A percentile compares a stretch with the other conserved stretches of the same genome.
Evolutionary conservation across 2,113 vertebrate species (phyloP).

Genomic region (Taurulus bubalis): DNA sequence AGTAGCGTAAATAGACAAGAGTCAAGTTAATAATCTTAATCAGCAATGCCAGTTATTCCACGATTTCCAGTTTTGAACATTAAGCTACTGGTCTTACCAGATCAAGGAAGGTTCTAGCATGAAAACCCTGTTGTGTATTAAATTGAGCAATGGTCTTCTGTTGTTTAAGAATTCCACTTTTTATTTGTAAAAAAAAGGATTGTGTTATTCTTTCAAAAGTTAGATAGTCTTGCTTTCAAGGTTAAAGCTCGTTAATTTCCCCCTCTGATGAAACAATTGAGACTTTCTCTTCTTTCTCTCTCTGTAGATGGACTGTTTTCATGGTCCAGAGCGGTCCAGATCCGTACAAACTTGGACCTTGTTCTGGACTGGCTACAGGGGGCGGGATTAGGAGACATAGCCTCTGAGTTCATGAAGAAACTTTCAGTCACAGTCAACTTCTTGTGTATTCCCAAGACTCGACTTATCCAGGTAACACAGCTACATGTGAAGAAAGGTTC

Average conservation of each 20-base stretch:
- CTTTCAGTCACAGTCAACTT: constrained; percentile 92
- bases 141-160: background rate
- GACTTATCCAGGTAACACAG: constrained; percentile 89
- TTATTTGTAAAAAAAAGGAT: background rate
- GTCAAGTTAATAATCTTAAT: background rate
- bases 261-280: background rate
- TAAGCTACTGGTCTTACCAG: background rate
- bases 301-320: constrained; percentile 87
- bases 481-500: background rate
- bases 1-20: background rate
- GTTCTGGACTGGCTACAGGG: constrained; percentile 94
- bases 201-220: background rate
- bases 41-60: background rate
- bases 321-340: constrained; percentile 93
- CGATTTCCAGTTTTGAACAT: background rate
- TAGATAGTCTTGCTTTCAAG: background rate
- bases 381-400: constrained; percentile 91
- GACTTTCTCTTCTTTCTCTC: background rate
- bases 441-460: constrained; percentile 90
- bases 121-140: background rate
- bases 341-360: constrained; percentile 92
- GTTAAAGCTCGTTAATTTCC: background rate
- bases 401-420: constrained; percentile 92
- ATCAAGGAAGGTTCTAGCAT: background rate
- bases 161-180: background rate